Base-by-base conservation (phyloP, 2,888 invertebrate species). In the Drosophila eohydei region DNA sequence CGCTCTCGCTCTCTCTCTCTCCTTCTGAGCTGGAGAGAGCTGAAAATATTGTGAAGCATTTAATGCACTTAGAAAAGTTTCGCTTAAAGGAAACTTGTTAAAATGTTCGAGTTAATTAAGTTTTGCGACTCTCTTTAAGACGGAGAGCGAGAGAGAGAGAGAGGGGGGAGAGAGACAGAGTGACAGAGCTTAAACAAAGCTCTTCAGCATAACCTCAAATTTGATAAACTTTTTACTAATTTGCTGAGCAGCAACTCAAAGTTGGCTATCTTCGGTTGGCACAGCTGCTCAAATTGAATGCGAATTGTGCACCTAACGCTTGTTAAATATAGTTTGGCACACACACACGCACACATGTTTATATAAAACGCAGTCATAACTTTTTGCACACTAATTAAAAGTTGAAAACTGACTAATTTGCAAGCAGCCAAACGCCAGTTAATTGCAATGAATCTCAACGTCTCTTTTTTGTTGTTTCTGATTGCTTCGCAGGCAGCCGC, bases 321-420 rank as follows among this genome's bases (percentile, higher is more conserved):
- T 52, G 41, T 62, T 38, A 41, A 56, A 58, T 63, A 12, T 60
- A 75, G 51, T 51, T 67, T 51, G 40, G 41, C 38, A 34, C 36
- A 46, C 58, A 56, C 54, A n/a, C 16, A 30, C 32, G 34, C 12
- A 34, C n/a, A 44, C 14, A 7, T n/a, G 32, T 28, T 21, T 2
- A 30, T 54, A 74, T 21, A 40, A 69, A 74, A 64, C 41, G 67
- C 59, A 80, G 65, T 50, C 54, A 66, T 66, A 80, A 80, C 83
- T 85, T 88, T 50, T 85, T 65, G 54, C 67, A 70, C 71, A 62
- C 69, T 83, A 86, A 83, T 88, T 83, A 88, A 88, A 88, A 86
- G 87, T 88, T 86, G 57, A 59, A 73, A 86, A 78, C 78, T 78
- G 66, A 66, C 72, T 76, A 71, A 74, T 72, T 71, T 71, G 69